phyloP scores from a whole-genome alignment of 92 coral and sea anemone species.

The Palythoa grandis region DNA sequence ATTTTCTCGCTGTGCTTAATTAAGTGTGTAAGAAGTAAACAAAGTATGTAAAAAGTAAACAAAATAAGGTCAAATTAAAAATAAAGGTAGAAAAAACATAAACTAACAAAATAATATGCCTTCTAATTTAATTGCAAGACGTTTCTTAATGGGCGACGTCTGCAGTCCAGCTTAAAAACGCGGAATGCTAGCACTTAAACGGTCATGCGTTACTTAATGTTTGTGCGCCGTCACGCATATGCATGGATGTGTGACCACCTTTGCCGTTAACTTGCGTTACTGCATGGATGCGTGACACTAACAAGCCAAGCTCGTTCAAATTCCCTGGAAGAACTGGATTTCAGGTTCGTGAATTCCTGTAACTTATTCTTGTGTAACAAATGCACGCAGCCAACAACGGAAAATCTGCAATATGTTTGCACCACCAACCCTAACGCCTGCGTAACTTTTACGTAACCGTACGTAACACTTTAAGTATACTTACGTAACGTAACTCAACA shows the following conservation, averaged over 20 bases:
- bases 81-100: not conserved
- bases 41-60: not conserved
- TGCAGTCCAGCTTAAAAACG: not conserved
- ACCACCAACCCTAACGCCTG: constrained; percentile 17
- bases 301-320: constrained; percentile 22
- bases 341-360: constrained; percentile 39
- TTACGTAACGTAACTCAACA: not conserved
- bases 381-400: constrained; percentile 5
- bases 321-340: constrained; percentile 10
- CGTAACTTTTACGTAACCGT: constrained; percentile 17
- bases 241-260: constrained; percentile 32
- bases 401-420: not conserved
- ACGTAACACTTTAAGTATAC: constrained; percentile 26
- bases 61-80: not conserved
- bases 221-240: constrained; percentile 23
- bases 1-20: not conserved
- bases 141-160: not conserved
- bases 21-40: not conserved
- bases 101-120: not conserved
- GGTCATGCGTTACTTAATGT: not conserved
- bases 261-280: constrained; percentile 31
- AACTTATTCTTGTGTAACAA: not conserved
- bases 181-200: not conserved
- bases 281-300: constrained; percentile 45
- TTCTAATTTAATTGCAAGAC: not conserved